phyloP scores from a whole-genome alignment of 2,797 vertebrate genomes.

The Argentina silus region DNA sequence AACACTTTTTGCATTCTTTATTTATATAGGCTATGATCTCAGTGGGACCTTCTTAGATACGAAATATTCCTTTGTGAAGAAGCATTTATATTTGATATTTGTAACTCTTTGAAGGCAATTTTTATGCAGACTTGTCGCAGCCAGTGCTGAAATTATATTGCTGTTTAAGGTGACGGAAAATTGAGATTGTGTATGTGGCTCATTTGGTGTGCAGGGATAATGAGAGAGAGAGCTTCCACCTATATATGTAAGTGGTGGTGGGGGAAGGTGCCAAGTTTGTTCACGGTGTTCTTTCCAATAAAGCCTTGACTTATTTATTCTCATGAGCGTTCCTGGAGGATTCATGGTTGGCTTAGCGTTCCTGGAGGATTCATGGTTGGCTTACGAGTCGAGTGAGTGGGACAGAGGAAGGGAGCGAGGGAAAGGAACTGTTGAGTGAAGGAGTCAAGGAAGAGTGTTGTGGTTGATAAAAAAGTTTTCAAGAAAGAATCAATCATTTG shows the following conservation, averaged over 20 bases:
- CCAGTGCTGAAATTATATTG: background rate
- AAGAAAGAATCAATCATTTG: too few relatives aligned
- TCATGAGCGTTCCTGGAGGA: conserved; percentile 28
- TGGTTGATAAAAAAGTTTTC: too few relatives aligned
- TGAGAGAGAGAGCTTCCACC: conserved; percentile 3
- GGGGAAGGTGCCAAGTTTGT: conserved; percentile 27
- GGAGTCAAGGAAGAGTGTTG: background rate
- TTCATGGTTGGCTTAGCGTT: conserved; percentile 10
- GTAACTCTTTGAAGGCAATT: too few relatives aligned
- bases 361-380: conserved; percentile 16
- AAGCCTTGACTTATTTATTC: conserved; percentile 36
- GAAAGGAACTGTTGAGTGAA: background rate
- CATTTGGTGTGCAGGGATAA: conserved; percentile 14
- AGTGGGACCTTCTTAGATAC: too few relatives aligned
- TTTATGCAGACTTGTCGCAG: too few relatives aligned
- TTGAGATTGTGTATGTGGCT: conserved; percentile 6
- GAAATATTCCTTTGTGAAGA: too few relatives aligned
- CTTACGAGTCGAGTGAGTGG: background rate
- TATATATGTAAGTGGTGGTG: background rate
- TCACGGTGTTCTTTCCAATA: conserved; percentile 21
- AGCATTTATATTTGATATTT: too few relatives aligned
- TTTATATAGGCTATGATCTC: too few relatives aligned
- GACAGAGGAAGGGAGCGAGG: background rate
- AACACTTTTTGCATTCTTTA: too few relatives aligned
- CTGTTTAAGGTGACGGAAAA: conserved; percentile 17